Base-by-base conservation (phyloP, 2,888 invertebrate genomes). In the Andrena marginata region DNA sequence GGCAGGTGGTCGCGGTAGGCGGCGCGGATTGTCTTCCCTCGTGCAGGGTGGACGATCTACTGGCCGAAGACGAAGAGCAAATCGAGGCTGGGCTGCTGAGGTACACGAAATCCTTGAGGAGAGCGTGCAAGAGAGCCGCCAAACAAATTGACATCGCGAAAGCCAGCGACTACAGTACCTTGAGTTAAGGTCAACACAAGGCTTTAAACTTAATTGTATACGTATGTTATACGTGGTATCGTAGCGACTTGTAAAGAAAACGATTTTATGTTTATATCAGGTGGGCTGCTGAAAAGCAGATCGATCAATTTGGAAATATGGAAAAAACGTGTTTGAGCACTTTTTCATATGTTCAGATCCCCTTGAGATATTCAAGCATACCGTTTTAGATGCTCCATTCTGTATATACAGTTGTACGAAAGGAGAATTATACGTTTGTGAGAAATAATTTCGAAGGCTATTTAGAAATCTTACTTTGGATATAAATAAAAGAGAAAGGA, bases 1-100 rank as follows among this genome's bases (percentile, higher is more conserved):
- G 95, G 71, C 96, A 97, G 92, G 96, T 97, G 23, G 96, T 97
- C 7, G 96, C 96, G 80, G 94, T 96, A 8, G 96, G 97, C 64
- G 97, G 97, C 16, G 95, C 91, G 0, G 90, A 93, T 82, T 94
- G 92, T 83, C 89, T 94, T 48, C 92, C 93, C 0, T 76, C 85
- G 1, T 87, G 78, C 26, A 77, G 81, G 13, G 48, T 72, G 1
- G 71, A 84, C 5, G 80, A 84, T 42, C 77, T 79, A 16, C n/a
- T 72, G 0, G 74, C 94, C 92, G 3, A 90, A 51, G 80, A 93
- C 93, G 78, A 95, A 93, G 86, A 92, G 91, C 63, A 94, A 94
- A 90, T 94, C 94, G 0, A 95, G 94, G 89, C 95, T 94, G 86
- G 95, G 93, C 35, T 94, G 94, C 87, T 95, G 93, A 82, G 42